Evolutionary conservation across 2,797 vertebrate species (phyloP).

Genomic region (Coilia nasus): DNA sequence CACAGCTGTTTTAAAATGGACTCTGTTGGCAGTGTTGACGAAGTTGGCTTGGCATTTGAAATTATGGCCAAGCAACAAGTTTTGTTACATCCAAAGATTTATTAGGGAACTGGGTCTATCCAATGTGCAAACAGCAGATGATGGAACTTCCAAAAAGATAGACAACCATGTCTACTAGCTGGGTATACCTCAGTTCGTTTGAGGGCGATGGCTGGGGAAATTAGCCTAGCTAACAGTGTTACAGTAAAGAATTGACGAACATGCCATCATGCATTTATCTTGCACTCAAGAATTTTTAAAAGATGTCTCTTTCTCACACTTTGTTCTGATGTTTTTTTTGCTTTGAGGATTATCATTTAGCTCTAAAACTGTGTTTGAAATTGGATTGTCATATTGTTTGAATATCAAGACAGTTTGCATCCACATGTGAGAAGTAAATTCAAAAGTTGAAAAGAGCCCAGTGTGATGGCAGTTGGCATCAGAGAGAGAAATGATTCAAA

Average conservation of each 20-base stretch:
- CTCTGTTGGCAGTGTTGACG: slow-evolving; percentile 26
- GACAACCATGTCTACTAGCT: neutral
- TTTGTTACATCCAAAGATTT: neutral
- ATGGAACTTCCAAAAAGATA: neutral
- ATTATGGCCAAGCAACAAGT: neutral
- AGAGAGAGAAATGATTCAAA: slow-evolving; percentile 1
- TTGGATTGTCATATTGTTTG: neutral
- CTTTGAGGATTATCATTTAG: neutral
- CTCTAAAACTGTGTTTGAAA: neutral
- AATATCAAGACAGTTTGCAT: neutral
- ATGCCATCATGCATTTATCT: neutral
- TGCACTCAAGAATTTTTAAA: neutral
- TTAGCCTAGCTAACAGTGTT: neutral
- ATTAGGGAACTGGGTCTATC: neutral
- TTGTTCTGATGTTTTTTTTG: neutral
- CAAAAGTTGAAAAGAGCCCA: neutral
- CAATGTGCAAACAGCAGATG: neutral
- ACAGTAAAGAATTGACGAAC: neutral
- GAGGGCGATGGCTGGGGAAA: neutral
- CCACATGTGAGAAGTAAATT: neutral
- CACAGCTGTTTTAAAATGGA: neutral
- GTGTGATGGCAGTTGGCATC: neutral
- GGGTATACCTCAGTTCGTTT: neutral
- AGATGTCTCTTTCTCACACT: neutral
- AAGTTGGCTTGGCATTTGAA: neutral